Percentiles rank a stretch among this genome's conserved stretches.
These are phyloP conservation scores for Corbicula japonica DNA, from an alignment of 2,888 invertebrate genomes.

Conservation along the genomic window DNA sequence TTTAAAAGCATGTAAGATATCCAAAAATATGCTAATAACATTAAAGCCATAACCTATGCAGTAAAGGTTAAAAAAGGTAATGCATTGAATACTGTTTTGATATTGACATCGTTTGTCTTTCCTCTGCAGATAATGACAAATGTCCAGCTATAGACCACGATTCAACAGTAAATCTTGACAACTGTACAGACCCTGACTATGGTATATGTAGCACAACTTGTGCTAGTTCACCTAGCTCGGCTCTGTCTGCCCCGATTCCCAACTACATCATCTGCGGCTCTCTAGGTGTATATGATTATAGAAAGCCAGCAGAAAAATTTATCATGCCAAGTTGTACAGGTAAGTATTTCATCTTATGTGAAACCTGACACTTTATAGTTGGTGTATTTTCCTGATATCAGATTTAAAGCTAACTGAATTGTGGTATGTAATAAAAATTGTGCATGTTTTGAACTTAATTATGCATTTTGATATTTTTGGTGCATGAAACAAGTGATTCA, in stretches of 20 bases:
- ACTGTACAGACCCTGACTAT: conserved; percentile 6
- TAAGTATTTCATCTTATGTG: conserved; percentile 22
- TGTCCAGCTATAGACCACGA: conserved; percentile 44
- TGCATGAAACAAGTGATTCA: too few relatives aligned
- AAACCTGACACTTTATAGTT: too few relatives aligned
- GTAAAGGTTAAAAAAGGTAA: too few relatives aligned
- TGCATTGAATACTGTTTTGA: too few relatives aligned
- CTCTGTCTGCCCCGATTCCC: conserved; percentile 40
- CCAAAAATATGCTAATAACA: too few relatives aligned
- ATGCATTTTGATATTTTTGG: too few relatives aligned
- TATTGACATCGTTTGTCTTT: not conserved
- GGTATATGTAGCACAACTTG: conserved; percentile 48
- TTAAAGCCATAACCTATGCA: too few relatives aligned
- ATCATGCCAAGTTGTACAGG: conserved; percentile 55
- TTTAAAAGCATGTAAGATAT: too few relatives aligned
- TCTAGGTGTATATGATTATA: conserved; percentile 54
- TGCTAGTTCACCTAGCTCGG: not conserved
- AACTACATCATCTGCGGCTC: conserved; percentile 50
- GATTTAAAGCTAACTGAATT: too few relatives aligned
- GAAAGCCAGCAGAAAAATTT: conserved; percentile 29
- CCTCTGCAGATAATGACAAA: conserved; percentile 42
- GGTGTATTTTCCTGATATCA: too few relatives aligned
- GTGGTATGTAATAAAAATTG: too few relatives aligned
- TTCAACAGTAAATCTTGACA: not conserved
- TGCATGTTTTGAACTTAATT: too few relatives aligned